Base-by-base conservation (phyloP, 2,113 vertebrate genomes). In the Myotis yumanensis region DNA sequence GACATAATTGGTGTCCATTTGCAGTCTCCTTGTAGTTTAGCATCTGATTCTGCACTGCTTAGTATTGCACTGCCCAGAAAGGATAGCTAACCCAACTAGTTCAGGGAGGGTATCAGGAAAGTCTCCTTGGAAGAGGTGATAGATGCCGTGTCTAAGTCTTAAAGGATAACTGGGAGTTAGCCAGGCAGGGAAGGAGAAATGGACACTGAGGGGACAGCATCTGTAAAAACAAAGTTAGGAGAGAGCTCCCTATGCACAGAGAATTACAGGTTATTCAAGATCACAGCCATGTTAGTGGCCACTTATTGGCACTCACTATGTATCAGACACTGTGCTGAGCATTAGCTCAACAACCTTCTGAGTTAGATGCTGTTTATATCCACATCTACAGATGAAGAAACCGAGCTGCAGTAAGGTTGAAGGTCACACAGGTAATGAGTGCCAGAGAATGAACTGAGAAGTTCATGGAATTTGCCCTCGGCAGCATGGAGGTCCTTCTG, bases 321-420 rank as follows among this genome's bases (percentile, higher is more conserved):
- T 59, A n/a, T 14, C 2, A 12, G 20, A 54, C 11, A 11, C n/a
- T 14, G 8, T 11, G 18, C 32, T 28, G 46, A 48, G 35, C 35
- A 10, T 15, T 40, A 48, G 30, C 43, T 30, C 64, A 40, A 17
- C n/a, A 75, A 3, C 22, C 32, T 91, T 54, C 73, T n/a, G 59
- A 51, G 54, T 52, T 54, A n/a, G 51, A 14, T 4, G 37, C 46
- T 66, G 0, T 17, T 51, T 8, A 32, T 3, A 10, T 23, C 52
- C 75, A 20, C 7, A 1, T n/a, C 71, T 37, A 25, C 40, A 48
- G 28, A n/a, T 22, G 59, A 64, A 30, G 89, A 87, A 51, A 52
- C 75, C 0, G 0, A 43, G 85, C 37, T 40, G 6, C 22, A 11
- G 10, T 1, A 18, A 62, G 20, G 46, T 9, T 72, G 75, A 51